These are phyloP conservation scores for Notodonta ziczac DNA, from an alignment of 2,888 invertebrate genomes.

Conservation along the genomic window DNA sequence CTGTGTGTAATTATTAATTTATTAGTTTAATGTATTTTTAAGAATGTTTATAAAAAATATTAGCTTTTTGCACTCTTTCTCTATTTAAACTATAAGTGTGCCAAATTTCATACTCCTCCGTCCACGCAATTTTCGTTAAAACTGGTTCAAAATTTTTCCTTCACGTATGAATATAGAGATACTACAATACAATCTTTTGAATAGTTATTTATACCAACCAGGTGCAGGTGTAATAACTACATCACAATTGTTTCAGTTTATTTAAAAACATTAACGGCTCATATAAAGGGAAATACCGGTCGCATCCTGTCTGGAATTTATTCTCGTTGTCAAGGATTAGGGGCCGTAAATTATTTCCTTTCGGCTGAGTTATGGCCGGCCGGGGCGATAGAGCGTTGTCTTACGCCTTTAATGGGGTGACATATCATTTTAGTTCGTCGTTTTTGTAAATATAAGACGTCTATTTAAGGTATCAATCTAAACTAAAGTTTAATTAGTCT, in stretches of 20 bases:
- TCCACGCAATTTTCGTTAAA: no score
- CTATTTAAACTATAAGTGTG: no score
- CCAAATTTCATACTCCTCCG: no score
- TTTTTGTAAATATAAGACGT: constrained; percentile 38
- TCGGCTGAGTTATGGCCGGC: constrained; percentile 64
- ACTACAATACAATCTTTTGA: background rate
- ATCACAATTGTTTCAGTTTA: constrained; percentile 54
- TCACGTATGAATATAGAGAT: no score
- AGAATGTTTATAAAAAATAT: no score
- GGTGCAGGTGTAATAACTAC: constrained; percentile 19
- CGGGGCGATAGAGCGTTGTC: constrained; percentile 70
- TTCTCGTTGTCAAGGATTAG: constrained; percentile 66
- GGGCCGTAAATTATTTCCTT: constrained; percentile 76
- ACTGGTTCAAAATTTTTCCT: no score
- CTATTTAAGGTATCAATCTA: constrained; percentile 37
- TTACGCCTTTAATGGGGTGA: constrained; percentile 63
- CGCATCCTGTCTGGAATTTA: constrained; percentile 69
- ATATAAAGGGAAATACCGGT: constrained; percentile 57
- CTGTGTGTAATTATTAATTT: no score
- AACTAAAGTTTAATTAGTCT: constrained; percentile 41
- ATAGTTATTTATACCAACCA: background rate
- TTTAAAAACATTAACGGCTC: constrained; percentile 63
- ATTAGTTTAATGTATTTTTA: no score
- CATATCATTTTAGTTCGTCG: constrained; percentile 50
- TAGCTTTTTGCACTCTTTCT: no score